Conservation (phyloP, 2,113 vertebrate species). For the Promerops cafer region DNA sequence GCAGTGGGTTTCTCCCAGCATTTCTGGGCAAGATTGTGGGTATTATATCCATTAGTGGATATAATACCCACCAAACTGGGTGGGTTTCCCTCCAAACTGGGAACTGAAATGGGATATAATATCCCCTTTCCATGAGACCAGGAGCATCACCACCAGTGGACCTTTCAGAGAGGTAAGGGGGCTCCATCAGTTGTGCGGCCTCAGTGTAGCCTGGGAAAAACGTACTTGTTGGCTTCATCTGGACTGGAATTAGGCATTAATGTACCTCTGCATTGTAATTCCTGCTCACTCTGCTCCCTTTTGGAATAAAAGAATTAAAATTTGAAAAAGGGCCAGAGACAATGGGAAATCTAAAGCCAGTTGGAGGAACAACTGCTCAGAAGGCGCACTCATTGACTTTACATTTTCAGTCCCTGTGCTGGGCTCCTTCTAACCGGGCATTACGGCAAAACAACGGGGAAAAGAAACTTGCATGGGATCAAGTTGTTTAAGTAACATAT, state of each 20-base stretch:
- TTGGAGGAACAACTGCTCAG: not conserved
- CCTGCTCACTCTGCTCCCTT: not conserved
- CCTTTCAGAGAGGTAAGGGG: not conserved
- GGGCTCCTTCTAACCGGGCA: not conserved
- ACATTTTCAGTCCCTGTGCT: not conserved
- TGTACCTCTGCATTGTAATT: not conserved
- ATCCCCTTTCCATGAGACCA: not conserved
- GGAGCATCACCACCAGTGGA: not conserved
- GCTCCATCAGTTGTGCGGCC: not conserved
- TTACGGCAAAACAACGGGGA: not conserved
- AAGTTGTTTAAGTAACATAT: not conserved
- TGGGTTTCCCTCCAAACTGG: not conserved
- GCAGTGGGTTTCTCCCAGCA: not conserved
- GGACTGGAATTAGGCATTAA: not conserved
- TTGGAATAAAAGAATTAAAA: not conserved
- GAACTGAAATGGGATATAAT: not conserved
- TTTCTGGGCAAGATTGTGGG: not conserved
- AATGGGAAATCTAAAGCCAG: not conserved
- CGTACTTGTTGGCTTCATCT: not conserved
- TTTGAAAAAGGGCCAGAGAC: not conserved
- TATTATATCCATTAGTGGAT: not conserved
- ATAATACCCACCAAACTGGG: not conserved
- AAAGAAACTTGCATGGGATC: not conserved
- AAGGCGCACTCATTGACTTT: not conserved
- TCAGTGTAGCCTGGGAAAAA: not conserved